phyloP scores from a whole-genome alignment of 2,888 invertebrate species.

The Acleris emargana region DNA sequence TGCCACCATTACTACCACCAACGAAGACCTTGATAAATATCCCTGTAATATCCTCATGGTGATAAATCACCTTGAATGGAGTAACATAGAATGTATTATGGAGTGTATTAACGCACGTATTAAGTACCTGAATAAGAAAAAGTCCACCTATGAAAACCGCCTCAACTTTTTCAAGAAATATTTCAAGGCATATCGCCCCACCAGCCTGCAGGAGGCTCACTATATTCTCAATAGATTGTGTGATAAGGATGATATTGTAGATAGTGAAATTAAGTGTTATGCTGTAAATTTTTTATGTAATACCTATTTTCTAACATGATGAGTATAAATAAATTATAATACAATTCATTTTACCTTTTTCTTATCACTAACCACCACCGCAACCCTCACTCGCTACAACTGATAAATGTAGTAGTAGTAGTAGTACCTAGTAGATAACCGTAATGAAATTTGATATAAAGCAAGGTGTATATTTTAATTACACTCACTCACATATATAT shows the following conservation, averaged over 20 bases:
- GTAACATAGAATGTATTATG: constrained; percentile 13
- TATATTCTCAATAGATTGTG: constrained; percentile 11
- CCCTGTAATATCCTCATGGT: background rate
- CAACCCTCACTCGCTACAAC: no score
- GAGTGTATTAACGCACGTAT: constrained; percentile 19
- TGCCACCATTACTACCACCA: no score
- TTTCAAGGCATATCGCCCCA: constrained; percentile 6
- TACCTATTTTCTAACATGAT: constrained; percentile 9
- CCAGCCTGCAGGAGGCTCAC: background rate
- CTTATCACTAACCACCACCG: background rate
- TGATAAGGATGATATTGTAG: constrained; percentile 16
- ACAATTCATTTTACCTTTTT: background rate
- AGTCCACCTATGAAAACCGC: constrained; percentile 21
- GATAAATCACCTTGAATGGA: constrained; percentile 9
- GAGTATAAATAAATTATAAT: background rate
- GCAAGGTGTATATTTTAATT: no score
- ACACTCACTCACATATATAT: no score
- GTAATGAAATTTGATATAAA: no score
- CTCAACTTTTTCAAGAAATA: constrained; percentile 21
- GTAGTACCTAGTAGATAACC: no score
- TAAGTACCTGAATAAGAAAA: constrained; percentile 7
- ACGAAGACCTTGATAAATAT: background rate
- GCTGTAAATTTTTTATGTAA: constrained; percentile 5
- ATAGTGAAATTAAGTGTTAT: constrained; percentile 18
- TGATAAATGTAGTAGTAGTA: no score